Conservation (phyloP, 2,113 vertebrate genomes). For the Erythrocercus mccallii region DNA sequence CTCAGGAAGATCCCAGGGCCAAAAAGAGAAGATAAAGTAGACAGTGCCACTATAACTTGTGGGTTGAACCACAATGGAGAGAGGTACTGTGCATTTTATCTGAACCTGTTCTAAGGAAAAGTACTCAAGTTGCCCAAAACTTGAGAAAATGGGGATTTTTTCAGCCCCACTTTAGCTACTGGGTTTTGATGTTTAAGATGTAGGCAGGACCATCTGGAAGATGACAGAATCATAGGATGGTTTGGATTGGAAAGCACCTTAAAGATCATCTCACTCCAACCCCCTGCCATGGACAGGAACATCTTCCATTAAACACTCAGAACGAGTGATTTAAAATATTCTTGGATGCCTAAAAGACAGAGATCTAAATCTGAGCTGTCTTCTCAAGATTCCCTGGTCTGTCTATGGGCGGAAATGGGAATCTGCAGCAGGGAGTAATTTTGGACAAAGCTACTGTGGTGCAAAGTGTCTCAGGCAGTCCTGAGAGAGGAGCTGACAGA, state of each 20-base stretch:
- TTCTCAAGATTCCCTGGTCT: not conserved
- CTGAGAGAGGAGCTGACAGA: not conserved
- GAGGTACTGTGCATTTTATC: not conserved
- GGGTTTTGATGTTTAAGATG: not conserved
- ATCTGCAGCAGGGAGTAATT: not conserved
- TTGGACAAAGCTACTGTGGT: not conserved
- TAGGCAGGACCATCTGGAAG: not conserved
- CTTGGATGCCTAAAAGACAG: not conserved
- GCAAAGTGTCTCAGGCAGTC: accelerated
- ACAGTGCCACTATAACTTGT: not conserved
- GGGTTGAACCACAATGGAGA: not conserved
- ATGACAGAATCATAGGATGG: not conserved
- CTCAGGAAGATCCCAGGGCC: not conserved
- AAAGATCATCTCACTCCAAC: not conserved
- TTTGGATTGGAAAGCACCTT: not conserved
- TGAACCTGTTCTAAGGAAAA: not conserved
- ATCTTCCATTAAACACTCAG: not conserved
- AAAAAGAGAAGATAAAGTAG: not conserved
- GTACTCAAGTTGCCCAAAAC: not conserved
- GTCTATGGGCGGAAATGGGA: not conserved
- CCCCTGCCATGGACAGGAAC: not conserved
- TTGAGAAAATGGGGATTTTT: not conserved
- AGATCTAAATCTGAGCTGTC: not conserved
- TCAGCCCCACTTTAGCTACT: not conserved
- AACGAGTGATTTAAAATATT: not conserved